phyloP scores from a whole-genome alignment of 1,140 invertebrate species.

The Latrodectus geometricus region DNA sequence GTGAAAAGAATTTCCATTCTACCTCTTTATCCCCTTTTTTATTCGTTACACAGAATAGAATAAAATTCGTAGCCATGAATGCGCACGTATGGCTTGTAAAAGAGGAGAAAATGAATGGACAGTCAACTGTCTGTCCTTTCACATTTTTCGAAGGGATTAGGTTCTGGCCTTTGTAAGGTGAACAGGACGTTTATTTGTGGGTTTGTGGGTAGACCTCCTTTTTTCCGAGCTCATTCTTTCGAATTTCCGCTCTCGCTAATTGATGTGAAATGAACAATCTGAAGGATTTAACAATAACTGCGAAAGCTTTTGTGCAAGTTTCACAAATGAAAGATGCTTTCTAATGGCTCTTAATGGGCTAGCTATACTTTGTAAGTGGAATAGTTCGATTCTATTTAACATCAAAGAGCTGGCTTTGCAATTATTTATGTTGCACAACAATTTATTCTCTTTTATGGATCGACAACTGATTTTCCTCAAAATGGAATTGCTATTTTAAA shows the following conservation, averaged over 20 bases:
- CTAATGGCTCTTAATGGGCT: neutral
- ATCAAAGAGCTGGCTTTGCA: too few species aligned
- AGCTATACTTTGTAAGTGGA: neutral
- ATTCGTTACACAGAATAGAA: conserved; percentile 4
- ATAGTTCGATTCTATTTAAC: neutral
- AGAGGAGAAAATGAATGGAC: conserved; percentile 13
- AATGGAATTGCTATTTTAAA: too few species aligned
- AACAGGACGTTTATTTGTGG: conserved; percentile 51
- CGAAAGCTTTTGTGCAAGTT: neutral
- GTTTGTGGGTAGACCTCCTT: conserved; percentile 29
- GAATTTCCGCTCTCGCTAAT: conserved; percentile 45
- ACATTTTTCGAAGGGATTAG: conserved; percentile 23
- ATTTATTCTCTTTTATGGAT: too few species aligned
- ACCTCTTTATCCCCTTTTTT: conserved; percentile 11
- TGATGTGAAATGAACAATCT: conserved; percentile 31
- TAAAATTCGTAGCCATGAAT: neutral
- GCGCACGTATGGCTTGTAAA: conserved; percentile 37
- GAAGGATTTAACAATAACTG: neutral
- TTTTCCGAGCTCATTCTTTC: neutral
- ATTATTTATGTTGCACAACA: too few species aligned
- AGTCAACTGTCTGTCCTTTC: conserved; percentile 46
- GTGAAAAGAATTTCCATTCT: conserved; percentile 31
- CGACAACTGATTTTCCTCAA: too few species aligned
- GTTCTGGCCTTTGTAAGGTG: conserved; percentile 5
- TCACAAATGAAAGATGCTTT: neutral